Evolutionary conservation across 2,113 vertebrate species (phyloP).

Genomic region (Pelecanoides urinatrix): DNA sequence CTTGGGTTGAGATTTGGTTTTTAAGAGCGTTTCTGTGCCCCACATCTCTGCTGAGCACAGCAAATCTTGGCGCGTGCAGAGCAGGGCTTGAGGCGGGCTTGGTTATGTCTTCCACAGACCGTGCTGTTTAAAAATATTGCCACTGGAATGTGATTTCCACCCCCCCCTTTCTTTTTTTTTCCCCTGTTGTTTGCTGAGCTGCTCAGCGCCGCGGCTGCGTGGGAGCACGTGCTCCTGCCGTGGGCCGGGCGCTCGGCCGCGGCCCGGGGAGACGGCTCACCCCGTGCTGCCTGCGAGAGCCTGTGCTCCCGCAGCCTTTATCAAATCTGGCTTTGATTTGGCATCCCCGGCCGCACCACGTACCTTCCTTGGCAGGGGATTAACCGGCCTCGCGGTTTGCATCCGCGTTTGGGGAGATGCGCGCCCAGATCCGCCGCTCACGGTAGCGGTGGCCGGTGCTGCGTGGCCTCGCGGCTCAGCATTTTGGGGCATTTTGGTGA

Average conservation of each 20-base stretch:
- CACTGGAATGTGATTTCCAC: neutral
- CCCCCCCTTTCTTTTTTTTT: neutral
- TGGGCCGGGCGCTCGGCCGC: neutral
- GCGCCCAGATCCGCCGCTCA: neutral
- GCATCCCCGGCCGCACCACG: neutral
- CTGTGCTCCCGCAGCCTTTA: neutral
- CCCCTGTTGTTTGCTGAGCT: neutral
- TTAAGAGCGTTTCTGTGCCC: neutral
- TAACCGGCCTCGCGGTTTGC: neutral
- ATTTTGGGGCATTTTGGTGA: neutral
- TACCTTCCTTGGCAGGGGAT: neutral
- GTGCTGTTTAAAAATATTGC: neutral
- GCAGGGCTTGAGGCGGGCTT: neutral
- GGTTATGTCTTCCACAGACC: fast-evolving
- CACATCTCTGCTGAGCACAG: fast-evolving
- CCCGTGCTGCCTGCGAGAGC: neutral
- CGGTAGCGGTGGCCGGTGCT: fast-evolving
- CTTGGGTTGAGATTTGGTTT: neutral
- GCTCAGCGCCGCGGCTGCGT: neutral
- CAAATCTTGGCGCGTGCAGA: neutral
- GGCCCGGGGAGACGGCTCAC: neutral
- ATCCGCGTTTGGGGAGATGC: fast-evolving
- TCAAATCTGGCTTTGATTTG: neutral
- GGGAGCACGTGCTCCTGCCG: neutral
- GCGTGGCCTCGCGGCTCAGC: neutral